Evolutionary conservation across 2,888 invertebrate species (phyloP), one percentile per base, ranked within the genome.

Genomic region (Mycalesis mineus): DNA sequence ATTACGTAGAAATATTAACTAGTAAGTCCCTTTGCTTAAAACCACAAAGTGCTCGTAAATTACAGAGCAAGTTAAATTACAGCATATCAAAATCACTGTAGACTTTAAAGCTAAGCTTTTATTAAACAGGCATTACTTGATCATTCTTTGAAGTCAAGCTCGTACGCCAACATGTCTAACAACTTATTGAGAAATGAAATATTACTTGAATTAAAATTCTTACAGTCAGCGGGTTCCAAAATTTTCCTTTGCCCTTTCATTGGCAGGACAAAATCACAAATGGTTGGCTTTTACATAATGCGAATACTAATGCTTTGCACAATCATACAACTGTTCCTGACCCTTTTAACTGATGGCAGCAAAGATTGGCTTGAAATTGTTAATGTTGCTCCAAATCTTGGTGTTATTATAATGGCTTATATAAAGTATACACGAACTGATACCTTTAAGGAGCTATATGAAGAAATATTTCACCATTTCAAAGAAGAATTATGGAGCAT

Each of bases 371-470:
- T 84, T 6, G 79, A 82, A 50, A 68, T 87, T 1, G 74, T 83
- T 2, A 82, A 84, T 45, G 73, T 84, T 0, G 80, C 80, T 6
- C 86, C 88, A 0, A 86, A 87, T 57, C 69, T 85, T 0, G 87
- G 84, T 11, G 84, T 78, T 0, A 78, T 78, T 52, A 55, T 81
- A 6, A 77, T 86, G 72, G 73, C 82, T 0, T 57, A 75, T 1
- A 70, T 80, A 11, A 86, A 85, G 59, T 83, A 79, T 48, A 66
- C 63, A 0, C 82, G 77, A 66, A 70, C 83, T 15, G 69, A 81
- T 28, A 68, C 62, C 0, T 68, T 81, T 61, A 75, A 65, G 31
- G 53, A 70, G 2, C 37, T 79, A 1, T 86, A 85, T 22, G 58
- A 80, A 2, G 58, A 68, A 11, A 76, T 84, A 22, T 71, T 74